Evolutionary conservation across 2,797 vertebrate species (phyloP), one percentile per base, ranked within the genome.

Genomic region (Notoglanidium macrostoma): DNA sequence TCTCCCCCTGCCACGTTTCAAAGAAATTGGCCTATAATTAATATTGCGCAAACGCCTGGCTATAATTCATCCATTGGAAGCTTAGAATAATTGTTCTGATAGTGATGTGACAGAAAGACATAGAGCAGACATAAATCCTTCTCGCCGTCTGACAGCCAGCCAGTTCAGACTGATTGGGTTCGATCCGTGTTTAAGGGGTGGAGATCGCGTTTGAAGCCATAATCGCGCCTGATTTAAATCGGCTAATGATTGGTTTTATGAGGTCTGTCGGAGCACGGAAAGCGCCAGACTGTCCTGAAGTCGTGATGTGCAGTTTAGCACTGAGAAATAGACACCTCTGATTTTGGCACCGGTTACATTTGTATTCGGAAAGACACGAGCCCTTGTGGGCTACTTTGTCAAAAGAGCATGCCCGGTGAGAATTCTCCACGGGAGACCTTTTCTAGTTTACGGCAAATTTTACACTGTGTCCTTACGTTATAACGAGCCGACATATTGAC

Each of bases 71-170:
- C 88, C 93, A 91, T 79, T 93, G 93, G 94, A 94, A 94, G 94
- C 90, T 86, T 90, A 92, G 94, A 95, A 95, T 94, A 93, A 93
- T 96, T 94, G 93, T 95, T 95, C 93, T 93, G 95, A 94, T 94
- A 92, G 92, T 92, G 94, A 95, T 94, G 93, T 95, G 94, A 95
- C 95, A 95, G 94, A 92, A 92, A 94, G 93, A 92, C 93, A 95
- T 95, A 95, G 96, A 95, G 95, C 94, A 94, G 93, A 92, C 93
- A 95, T 95, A 95, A 96, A 95, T 96, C 95, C 95, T 93, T 95
- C 79, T 92, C 92, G 93, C 94, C 91, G 92, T 94, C 94, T 95
- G 95, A 94, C 95, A 94, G 94, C 91, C 93, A 94, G 95, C 95
- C 94, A 94, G 94, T 94, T 94, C 78, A 81, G 49, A 86, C 70